phyloP scores from a whole-genome alignment of 2,888 invertebrate genomes.

The Boloria selene region DNA sequence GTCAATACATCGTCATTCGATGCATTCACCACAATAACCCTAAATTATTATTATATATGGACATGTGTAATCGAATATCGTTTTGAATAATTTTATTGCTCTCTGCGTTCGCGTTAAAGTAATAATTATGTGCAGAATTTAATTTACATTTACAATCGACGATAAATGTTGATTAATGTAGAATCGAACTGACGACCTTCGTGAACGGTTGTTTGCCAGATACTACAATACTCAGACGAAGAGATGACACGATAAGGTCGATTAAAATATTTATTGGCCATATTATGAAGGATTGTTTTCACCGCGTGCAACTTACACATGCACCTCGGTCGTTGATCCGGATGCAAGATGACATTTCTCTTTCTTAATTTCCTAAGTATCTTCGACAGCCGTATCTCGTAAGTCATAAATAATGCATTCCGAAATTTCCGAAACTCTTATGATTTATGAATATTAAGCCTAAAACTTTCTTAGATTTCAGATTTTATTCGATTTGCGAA shows the following conservation, averaged over 20 bases:
- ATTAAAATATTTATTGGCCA: slow-evolving; percentile 10
- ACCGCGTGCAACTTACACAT: neutral
- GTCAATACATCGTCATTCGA: too few relatives aligned
- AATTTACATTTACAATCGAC: slow-evolving; percentile 21
- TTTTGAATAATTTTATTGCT: slow-evolving; percentile 20
- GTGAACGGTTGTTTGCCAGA: slow-evolving; percentile 11
- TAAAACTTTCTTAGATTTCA: too few relatives aligned
- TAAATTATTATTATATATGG: neutral
- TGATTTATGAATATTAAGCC: neutral
- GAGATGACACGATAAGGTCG: slow-evolving; percentile 17
- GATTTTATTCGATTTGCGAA: too few relatives aligned
- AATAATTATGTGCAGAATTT: slow-evolving; percentile 20
- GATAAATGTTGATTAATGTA: slow-evolving; percentile 28
- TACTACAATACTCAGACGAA: neutral
- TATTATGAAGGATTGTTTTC: slow-evolving; percentile 4
- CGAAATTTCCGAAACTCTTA: neutral
- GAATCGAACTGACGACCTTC: slow-evolving; percentile 25
- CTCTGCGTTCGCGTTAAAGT: slow-evolving; percentile 16
- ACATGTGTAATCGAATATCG: slow-evolving; percentile 25
- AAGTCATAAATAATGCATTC: neutral
- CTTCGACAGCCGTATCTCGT: slow-evolving; percentile 5
- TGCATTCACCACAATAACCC: too few relatives aligned
- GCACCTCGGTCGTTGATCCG: neutral
- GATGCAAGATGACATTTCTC: slow-evolving; percentile 7
- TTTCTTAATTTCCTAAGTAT: slow-evolving; percentile 1